Conservation (phyloP, 2,888 invertebrate genomes). For the Apamea crenata region DNA sequence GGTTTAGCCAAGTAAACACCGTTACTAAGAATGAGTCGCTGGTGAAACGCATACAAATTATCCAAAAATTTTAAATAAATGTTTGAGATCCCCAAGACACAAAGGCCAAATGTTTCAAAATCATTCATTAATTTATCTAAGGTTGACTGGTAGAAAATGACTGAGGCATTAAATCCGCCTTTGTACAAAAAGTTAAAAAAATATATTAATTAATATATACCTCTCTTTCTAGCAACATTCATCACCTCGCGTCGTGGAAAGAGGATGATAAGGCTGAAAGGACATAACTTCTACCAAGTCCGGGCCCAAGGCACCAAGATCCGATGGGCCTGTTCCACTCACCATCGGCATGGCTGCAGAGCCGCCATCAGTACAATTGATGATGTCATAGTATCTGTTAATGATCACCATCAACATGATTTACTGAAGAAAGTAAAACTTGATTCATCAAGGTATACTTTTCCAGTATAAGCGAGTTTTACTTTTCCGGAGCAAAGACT, state of each 20-base stretch:
- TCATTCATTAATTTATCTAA: not conserved
- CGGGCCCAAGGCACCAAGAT: constrained; percentile 34
- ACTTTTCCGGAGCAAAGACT: not conserved
- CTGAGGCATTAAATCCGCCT: too few species aligned
- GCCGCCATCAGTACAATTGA: constrained; percentile 74
- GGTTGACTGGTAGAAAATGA: not conserved
- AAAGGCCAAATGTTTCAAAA: not conserved
- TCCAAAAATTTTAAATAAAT: not conserved
- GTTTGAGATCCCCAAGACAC: not conserved
- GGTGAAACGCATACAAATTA: not conserved
- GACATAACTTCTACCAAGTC: constrained; percentile 58
- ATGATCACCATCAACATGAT: constrained; percentile 64
- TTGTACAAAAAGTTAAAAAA: not conserved
- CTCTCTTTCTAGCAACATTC: constrained; percentile 52
- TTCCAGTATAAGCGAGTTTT: too few species aligned
- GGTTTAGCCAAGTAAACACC: too few species aligned
- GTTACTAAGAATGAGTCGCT: not conserved
- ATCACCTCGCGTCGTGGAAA: constrained; percentile 60
- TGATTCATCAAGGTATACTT: not conserved
- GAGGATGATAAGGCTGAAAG: constrained; percentile 58
- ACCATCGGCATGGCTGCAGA: constrained; percentile 73
- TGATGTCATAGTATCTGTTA: constrained; percentile 68
- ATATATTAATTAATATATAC: not conserved
- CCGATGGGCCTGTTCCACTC: constrained; percentile 79
- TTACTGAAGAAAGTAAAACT: constrained; percentile 3